These are phyloP conservation scores for Dyspetes luteomarginatus DNA, from an alignment of 2,888 invertebrate genomes.

Conservation along the genomic window DNA sequence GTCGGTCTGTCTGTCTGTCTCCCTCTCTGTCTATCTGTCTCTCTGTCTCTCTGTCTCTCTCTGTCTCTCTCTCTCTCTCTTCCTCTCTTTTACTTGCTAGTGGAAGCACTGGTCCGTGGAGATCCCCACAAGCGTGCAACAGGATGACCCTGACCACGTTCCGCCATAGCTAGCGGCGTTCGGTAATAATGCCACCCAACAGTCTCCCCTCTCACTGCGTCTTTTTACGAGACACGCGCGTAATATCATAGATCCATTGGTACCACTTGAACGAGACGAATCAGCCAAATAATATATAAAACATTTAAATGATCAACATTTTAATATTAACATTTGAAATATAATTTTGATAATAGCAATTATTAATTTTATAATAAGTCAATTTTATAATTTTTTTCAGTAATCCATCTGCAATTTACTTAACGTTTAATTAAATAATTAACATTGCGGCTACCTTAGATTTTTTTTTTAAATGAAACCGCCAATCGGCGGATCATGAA, in stretches of 20 bases:
- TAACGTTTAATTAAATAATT: conserved; percentile 10
- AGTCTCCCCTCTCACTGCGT: not conserved
- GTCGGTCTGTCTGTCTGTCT: no score
- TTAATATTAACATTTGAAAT: no score
- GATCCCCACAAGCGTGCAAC: conserved; percentile 72
- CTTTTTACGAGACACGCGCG: not conserved
- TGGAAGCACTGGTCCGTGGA: conserved; percentile 72
- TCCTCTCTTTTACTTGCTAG: conserved; percentile 65
- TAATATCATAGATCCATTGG: no score
- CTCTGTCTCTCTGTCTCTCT: no score
- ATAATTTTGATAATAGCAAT: no score
- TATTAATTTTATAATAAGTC: conserved; percentile 8
- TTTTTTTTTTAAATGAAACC: no score
- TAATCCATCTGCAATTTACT: not conserved
- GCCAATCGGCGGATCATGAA: no score
- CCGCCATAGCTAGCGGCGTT: conserved; percentile 70
- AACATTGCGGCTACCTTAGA: conserved; percentile 24
- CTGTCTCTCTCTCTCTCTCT: no score
- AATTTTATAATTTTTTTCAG: not conserved
- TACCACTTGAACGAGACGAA: no score
- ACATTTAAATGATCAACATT: no score
- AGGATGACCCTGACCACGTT: conserved; percentile 80
- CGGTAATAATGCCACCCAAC: conserved; percentile 41
- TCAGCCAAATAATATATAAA: no score
- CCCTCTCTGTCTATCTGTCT: no score